Conservation (phyloP, 2,888 invertebrate species). For the Hecatera dysodea region DNA sequence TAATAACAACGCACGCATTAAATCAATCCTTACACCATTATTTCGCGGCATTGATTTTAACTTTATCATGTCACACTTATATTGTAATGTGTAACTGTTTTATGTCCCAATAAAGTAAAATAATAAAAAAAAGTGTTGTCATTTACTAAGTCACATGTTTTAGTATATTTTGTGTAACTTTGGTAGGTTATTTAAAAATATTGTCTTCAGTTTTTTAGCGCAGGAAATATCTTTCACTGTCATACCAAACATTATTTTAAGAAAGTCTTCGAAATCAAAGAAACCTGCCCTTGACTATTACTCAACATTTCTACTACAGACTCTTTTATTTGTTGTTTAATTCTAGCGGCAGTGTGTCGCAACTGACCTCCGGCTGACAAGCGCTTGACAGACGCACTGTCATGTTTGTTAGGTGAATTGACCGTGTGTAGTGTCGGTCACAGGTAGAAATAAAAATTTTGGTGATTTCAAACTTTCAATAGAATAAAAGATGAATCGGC, state of each 20-base stretch:
- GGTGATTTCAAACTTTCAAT: too few species aligned
- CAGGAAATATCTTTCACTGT: constrained; percentile 26
- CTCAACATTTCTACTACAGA: constrained; percentile 19
- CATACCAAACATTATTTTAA: constrained; percentile 20
- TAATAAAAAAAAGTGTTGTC: too few species aligned
- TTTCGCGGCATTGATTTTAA: too few species aligned
- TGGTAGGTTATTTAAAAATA: not conserved
- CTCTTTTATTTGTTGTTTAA: constrained; percentile 50
- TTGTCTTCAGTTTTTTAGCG: not conserved
- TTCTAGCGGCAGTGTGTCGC: constrained; percentile 65
- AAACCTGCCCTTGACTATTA: constrained; percentile 51
- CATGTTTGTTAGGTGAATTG: constrained; percentile 66
- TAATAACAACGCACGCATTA: too few species aligned
- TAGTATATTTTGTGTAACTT: not conserved
- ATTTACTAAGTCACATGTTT: not conserved
- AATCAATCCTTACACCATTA: too few species aligned
- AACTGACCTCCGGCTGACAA: constrained; percentile 66
- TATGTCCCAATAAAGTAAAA: too few species aligned
- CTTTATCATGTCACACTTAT: too few species aligned
- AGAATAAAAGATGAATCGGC: too few species aligned
- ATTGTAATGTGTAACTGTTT: too few species aligned
- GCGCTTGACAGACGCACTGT: constrained; percentile 68
- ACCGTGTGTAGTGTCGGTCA: constrained; percentile 40
- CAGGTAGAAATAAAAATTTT: not conserved
- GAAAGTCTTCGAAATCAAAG: constrained; percentile 28